These are phyloP conservation scores for Biston betularia DNA, from an alignment of 2,888 invertebrate genomes.

Conservation along the genomic window DNA sequence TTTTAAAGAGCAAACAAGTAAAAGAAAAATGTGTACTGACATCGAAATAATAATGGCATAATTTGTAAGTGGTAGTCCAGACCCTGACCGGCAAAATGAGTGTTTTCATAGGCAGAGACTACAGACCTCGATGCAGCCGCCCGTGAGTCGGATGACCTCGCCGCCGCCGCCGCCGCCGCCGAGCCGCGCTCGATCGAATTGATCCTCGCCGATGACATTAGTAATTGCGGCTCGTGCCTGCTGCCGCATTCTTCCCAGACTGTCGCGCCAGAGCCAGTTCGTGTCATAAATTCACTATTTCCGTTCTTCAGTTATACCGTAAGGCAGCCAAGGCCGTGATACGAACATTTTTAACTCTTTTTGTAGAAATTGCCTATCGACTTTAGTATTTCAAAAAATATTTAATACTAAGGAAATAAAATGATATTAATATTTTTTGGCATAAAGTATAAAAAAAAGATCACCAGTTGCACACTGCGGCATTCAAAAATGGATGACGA, in stretches of 20 bases:
- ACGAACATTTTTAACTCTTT: too few species aligned
- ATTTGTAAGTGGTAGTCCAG: background rate
- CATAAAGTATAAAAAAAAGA: too few species aligned
- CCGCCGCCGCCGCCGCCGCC: constrained; percentile 16
- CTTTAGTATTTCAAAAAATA: too few species aligned
- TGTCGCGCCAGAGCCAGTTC: background rate
- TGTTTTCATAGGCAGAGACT: background rate
- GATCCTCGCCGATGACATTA: constrained; percentile 5
- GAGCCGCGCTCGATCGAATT: constrained; percentile 9
- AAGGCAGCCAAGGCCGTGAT: too few species aligned
- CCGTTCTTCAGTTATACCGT: background rate
- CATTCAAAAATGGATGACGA: too few species aligned
- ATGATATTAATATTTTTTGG: too few species aligned
- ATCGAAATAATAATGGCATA: too few species aligned
- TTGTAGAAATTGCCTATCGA: too few species aligned
- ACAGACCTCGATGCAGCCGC: constrained; percentile 5
- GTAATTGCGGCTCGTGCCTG: constrained; percentile 1
- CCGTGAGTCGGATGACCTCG: constrained; percentile 19
- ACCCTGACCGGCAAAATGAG: background rate
- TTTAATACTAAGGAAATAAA: too few species aligned
- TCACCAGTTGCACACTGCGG: too few species aligned
- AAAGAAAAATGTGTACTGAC: too few species aligned
- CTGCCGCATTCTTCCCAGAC: background rate
- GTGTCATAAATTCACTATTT: background rate
- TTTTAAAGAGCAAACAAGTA: too few species aligned